phyloP scores from a whole-genome alignment of 2,797 vertebrate species.

The Mormyrus proboscirostris region DNA sequence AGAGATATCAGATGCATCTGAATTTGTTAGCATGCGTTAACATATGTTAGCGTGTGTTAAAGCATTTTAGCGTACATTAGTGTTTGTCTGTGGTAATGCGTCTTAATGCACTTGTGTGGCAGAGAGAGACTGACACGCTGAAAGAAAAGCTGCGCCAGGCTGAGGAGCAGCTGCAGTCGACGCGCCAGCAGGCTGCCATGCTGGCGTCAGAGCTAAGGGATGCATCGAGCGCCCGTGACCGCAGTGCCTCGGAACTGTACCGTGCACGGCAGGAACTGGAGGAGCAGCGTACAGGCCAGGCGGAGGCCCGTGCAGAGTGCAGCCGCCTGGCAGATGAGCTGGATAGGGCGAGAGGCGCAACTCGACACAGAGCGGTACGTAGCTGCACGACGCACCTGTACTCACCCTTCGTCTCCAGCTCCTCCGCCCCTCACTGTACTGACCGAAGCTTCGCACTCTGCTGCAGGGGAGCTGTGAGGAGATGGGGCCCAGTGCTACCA shows the following conservation, averaged over 20 bases:
- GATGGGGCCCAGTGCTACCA: constrained; percentile 44
- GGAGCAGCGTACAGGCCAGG: constrained; percentile 72
- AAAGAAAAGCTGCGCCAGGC: constrained; percentile 89
- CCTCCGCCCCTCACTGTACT: background rate
- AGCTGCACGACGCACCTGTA: background rate
- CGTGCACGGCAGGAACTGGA: constrained; percentile 80
- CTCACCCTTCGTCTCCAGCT: background rate
- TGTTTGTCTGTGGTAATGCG: background rate
- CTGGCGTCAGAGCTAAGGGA: constrained; percentile 86
- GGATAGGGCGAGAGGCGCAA: constrained; percentile 59
- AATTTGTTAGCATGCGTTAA: background rate
- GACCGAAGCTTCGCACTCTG: background rate
- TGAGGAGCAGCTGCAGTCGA: constrained; percentile 89
- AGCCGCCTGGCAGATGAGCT: constrained; percentile 52
- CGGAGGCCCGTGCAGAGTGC: constrained; percentile 70
- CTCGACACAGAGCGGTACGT: constrained; percentile 57
- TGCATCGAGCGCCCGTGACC: constrained; percentile 81
- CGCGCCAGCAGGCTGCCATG: constrained; percentile 78
- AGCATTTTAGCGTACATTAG: background rate
- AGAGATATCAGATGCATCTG: background rate
- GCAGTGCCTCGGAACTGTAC: constrained; percentile 91
- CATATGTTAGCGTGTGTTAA: background rate
- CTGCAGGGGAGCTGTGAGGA: constrained; percentile 45
- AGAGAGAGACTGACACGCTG: constrained; percentile 76
- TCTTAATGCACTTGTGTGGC: constrained; percentile 9